Conservation (phyloP, 30 jellyfish, hydroid and myxozoan genomes). For the Turritopsis dohrnii region DNA sequence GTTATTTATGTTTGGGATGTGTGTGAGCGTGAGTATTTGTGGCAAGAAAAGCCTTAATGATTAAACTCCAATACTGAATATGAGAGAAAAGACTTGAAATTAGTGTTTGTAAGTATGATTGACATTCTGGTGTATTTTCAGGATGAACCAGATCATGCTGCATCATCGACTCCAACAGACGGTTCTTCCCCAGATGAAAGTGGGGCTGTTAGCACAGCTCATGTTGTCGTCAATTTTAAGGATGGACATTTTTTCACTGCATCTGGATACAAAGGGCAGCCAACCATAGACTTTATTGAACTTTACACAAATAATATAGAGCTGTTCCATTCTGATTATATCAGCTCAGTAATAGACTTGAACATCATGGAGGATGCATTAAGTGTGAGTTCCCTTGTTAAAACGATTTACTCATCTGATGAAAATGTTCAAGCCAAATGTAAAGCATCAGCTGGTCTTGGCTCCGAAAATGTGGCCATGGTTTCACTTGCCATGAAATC, state of each 20-base stretch:
- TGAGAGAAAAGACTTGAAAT: no score
- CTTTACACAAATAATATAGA: conserved; percentile 55
- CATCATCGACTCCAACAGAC: conserved; percentile 4
- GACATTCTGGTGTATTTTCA: not conserved
- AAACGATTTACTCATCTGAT: conserved; percentile 66
- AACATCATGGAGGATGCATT: conserved; percentile 68
- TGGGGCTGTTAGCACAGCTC: conserved; percentile 37
- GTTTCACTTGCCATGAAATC: conserved; percentile 68
- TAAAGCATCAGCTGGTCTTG: conserved; percentile 51
- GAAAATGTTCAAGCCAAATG: conserved; percentile 42
- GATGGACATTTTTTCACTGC: conserved; percentile 68
- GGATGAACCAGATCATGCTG: not conserved
- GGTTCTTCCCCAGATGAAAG: conserved; percentile 6
- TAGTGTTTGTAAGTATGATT: no score
- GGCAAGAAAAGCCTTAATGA: not conserved
- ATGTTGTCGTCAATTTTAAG: conserved; percentile 53
- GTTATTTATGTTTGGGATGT: not conserved
- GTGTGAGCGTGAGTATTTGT: not conserved
- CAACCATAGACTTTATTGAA: conserved; percentile 44
- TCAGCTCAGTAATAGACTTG: conserved; percentile 32
- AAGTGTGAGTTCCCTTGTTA: not conserved
- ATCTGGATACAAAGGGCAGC: conserved; percentile 77
- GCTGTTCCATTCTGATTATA: conserved; percentile 42
- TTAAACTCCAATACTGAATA: not conserved
- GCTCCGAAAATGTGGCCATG: conserved; percentile 51